phyloP scores from a whole-genome alignment of 2,113 vertebrate species.

The Isichthys henryi region DNA sequence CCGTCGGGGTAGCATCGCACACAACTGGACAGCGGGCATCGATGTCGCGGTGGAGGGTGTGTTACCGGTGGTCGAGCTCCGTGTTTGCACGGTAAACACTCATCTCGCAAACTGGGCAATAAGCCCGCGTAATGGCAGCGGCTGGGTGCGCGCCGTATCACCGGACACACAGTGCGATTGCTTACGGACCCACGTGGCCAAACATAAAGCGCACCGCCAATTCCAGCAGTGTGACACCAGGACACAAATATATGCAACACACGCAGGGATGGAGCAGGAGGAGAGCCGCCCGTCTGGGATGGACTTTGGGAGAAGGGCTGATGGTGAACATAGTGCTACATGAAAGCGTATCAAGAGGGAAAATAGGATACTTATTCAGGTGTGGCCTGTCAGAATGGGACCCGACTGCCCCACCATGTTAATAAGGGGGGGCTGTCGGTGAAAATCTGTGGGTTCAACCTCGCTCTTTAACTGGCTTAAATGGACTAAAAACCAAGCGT shows the following conservation, averaged over 20 bases:
- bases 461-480: background rate
- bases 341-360: background rate
- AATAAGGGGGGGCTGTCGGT: too few relatives aligned
- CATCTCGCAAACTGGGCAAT: background rate
- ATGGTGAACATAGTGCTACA: background rate
- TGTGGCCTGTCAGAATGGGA: background rate
- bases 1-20: background rate
- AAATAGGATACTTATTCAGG: background rate
- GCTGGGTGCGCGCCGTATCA: background rate
- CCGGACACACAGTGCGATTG: background rate
- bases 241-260: background rate
- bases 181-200: background rate
- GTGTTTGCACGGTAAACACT: background rate
- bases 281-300: background rate
- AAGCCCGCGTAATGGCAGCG: background rate
- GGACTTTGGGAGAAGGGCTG: background rate
- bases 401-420: background rate
- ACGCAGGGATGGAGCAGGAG: background rate
- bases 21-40: background rate
- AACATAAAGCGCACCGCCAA: background rate
- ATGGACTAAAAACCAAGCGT: background rate
- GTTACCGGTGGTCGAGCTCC: background rate
- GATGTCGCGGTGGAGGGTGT: background rate
- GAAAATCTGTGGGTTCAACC: background rate
- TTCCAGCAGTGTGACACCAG: background rate